Percentiles rank a stretch among this genome's conserved stretches.
phyloP scores from a whole-genome alignment of 2,113 vertebrate genomes.

The Columbina picui region DNA sequence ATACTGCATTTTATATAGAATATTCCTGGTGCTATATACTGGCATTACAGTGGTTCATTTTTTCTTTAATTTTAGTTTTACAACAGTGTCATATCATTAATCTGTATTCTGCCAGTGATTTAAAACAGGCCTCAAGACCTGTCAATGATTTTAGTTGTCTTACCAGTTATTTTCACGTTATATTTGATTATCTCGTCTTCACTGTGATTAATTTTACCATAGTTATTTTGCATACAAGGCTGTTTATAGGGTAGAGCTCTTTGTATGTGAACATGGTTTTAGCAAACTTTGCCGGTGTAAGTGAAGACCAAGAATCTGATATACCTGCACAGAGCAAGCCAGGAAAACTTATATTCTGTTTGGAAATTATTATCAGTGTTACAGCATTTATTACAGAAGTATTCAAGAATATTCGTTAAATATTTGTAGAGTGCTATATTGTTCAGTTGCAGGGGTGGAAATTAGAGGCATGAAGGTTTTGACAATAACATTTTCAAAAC shows the following conservation, averaged over 20 bases:
- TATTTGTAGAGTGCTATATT: neutral
- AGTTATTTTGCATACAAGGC: neutral
- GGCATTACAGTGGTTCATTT: neutral
- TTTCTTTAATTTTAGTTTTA: neutral
- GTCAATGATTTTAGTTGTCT: neutral
- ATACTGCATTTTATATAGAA: neutral
- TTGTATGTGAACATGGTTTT: neutral
- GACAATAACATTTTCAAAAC: neutral
- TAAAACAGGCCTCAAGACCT: neutral
- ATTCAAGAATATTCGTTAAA: neutral
- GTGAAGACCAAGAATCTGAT: neutral
- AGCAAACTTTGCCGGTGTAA: neutral
- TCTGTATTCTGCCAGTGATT: neutral
- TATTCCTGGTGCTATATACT: neutral
- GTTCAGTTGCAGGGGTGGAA: neutral
- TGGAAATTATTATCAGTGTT: neutral
- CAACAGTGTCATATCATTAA: neutral
- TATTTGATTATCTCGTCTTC: neutral
- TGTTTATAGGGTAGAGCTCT: neutral
- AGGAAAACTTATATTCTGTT: neutral
- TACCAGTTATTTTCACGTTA: neutral
- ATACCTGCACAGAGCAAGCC: neutral
- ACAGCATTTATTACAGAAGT: neutral
- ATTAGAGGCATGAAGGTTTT: neutral
- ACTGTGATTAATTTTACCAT: neutral